Conservation (phyloP, 2,797 vertebrate genomes). For the Selene dorsalis region DNA sequence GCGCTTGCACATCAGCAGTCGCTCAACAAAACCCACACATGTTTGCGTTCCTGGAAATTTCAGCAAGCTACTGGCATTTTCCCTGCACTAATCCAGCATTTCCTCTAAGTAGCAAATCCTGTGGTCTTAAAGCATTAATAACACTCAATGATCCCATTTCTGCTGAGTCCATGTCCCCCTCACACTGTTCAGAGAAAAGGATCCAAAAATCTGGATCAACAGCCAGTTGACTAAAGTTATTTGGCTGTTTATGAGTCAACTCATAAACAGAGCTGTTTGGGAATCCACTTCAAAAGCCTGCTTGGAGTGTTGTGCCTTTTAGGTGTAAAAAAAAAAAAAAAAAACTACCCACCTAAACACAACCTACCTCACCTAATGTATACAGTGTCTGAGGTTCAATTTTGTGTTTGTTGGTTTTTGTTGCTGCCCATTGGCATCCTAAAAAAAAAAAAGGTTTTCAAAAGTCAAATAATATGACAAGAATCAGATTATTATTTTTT, state of each 20-base stretch:
- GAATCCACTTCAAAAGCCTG: slow-evolving; percentile 55
- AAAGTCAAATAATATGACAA: background rate
- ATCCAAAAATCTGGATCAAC: slow-evolving; percentile 26
- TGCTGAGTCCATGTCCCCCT: slow-evolving; percentile 42
- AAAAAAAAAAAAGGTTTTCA: background rate
- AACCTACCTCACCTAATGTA: background rate
- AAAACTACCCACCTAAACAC: background rate
- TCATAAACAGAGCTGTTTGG: slow-evolving; percentile 44
- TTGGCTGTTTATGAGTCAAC: background rate
- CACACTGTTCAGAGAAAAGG: slow-evolving; percentile 23
- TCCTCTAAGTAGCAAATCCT: slow-evolving; percentile 63
- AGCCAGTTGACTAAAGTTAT: background rate
- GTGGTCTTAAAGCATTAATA: slow-evolving; percentile 59
- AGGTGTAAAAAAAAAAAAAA: background rate
- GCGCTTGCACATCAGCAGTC: slow-evolving; percentile 13
- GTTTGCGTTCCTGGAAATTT: slow-evolving; percentile 48
- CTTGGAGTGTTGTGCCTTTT: slow-evolving; percentile 27
- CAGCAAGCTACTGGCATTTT: slow-evolving; percentile 44
- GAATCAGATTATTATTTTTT: background rate
- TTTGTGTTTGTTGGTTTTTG: background rate
- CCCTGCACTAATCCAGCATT: slow-evolving; percentile 67
- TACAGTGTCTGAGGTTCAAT: background rate
- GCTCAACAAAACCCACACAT: slow-evolving; percentile 12
- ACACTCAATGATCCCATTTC: slow-evolving; percentile 65
- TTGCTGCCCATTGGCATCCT: background rate